phyloP scores from a whole-genome alignment of 1,140 invertebrate species.

The Brachionus calyciflorus region DNA sequence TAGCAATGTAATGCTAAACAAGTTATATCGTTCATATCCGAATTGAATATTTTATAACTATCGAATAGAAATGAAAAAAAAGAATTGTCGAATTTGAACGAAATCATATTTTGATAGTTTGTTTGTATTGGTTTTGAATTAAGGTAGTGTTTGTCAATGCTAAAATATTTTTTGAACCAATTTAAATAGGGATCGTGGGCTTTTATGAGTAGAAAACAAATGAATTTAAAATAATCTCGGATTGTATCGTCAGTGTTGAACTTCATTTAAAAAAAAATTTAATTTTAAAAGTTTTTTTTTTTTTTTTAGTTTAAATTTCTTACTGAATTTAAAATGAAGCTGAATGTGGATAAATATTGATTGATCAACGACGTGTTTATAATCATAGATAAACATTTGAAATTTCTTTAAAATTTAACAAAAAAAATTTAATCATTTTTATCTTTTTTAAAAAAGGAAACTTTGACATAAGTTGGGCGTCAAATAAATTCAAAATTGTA shows the following conservation, averaged over 20 bases:
- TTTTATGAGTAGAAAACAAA: background rate
- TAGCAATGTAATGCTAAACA: background rate
- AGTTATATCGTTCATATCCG: background rate
- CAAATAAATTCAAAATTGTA: too few relatives aligned
- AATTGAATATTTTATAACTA: background rate
- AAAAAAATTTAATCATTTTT: background rate
- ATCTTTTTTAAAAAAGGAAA: too few relatives aligned
- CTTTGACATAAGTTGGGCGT: too few relatives aligned
- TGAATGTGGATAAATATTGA: background rate
- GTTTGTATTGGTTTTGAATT: background rate
- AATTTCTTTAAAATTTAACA: background rate
- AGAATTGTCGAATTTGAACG: background rate
- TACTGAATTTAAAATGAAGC: background rate
- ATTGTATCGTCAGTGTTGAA: background rate
- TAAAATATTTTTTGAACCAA: background rate
- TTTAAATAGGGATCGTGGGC: background rate
- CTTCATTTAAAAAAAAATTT: background rate
- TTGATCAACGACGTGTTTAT: background rate
- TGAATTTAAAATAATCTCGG: background rate
- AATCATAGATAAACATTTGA: background rate
- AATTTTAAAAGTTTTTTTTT: background rate
- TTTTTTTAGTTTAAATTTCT: background rate
- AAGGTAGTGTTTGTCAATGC: background rate
- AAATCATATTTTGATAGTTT: background rate
- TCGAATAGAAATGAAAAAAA: background rate